Evolutionary conservation across 2,888 invertebrate species (phyloP).

Genomic region (Cryptocephalus moraei): DNA sequence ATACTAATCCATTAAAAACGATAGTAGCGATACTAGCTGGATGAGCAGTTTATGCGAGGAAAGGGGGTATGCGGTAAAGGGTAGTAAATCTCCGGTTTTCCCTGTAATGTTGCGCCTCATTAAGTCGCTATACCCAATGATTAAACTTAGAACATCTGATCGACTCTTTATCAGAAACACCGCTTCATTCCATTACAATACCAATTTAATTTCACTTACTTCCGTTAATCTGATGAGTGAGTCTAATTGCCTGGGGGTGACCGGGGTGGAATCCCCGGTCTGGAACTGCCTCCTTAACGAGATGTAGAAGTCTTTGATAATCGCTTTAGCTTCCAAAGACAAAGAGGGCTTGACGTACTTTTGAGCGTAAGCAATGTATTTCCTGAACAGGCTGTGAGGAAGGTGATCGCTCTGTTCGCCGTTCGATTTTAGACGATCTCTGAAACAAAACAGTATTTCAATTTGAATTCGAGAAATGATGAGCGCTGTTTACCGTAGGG

Average conservation of each 20-base stretch:
- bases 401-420: conserved; percentile 60
- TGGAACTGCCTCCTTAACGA: conserved; percentile 61
- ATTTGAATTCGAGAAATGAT: neutral
- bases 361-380: conserved; percentile 86
- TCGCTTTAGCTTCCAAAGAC: conserved; percentile 56
- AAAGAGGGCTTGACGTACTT: conserved; percentile 78
- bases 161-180: no score
- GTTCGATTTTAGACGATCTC: conserved; percentile 48
- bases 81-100: no score
- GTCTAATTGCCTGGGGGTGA: conserved; percentile 81
- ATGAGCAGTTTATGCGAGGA: no score
- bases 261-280: conserved; percentile 59
- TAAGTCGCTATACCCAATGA: no score
- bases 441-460: conserved; percentile 30
- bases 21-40: no score
- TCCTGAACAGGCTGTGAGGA: conserved; percentile 67
- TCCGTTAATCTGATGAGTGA: conserved; percentile 78
- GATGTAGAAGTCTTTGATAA: conserved; percentile 71
- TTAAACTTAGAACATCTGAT: no score
- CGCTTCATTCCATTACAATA: no score
- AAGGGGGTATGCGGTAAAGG: no score
- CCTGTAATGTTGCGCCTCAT: no score
- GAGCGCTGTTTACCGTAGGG: conserved; percentile 5
- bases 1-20: no score
- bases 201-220: conserved; percentile 36